Base-by-base conservation (phyloP, 2,113 vertebrate species). In the Campylorhamphus procurvoides region DNA sequence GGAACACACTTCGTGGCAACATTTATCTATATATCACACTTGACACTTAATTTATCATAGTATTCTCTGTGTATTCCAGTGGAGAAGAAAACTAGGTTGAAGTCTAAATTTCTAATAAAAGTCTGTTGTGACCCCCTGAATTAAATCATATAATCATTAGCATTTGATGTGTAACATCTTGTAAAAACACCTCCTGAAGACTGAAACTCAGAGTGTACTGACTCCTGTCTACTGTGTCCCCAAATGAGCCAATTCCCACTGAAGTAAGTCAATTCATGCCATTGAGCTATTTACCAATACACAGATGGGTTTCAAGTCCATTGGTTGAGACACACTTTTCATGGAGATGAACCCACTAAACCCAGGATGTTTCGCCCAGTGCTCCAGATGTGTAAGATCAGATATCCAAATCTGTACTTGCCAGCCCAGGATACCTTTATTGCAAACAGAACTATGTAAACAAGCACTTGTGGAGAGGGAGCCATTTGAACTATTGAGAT, bases 41-140 rank as follows among this genome's bases (percentile, higher is more conserved):
- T 95, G 88, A 94, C 85, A 84, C 42, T 87, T 92, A 74, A 96
- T 96, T 94, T 91, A 83, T 93, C 83, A 80, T 91, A 68, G 60
- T 84, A 93, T 94, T 84, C 75, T 84, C 35, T 39, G n/a, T 86
- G 56, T 77, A 50, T 92, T 86, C 55, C 35, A 77, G 52, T 25
- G 22, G 7, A 86, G 55, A 85, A 83, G 67, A 62, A 50, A 93
- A 77, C 50, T 59, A 74, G 15, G 9, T 24, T 81, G 42, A 83
- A 92, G 68, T 74, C 68, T 77, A 69, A 82, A 84, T 90, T 84
- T 84, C 44, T 84, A 81, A 75, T 56, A 84, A 40, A 90, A 94
- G 37, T 37, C 52, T 74, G 9, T 10, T 86, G 64, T 49, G 40
- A 84, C 9, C 50, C 15, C 10, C 52, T 68, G 76, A 75, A 94